Evolutionary conservation across 2,888 invertebrate genomes (phyloP).

Genomic region (Morpho achilles): DNA sequence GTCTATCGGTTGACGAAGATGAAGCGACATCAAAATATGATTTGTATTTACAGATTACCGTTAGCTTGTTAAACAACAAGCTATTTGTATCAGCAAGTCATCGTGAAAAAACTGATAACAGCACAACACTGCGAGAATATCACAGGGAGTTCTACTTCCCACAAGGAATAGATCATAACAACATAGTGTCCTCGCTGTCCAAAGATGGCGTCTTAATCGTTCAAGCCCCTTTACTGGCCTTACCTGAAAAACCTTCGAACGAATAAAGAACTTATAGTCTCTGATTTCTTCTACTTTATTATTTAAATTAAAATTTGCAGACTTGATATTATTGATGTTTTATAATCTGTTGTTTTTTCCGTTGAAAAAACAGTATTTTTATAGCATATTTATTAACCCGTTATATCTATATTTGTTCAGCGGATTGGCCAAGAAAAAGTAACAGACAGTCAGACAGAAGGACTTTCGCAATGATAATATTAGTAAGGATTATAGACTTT

Average conservation of each 20-base stretch:
- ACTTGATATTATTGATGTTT: background rate
- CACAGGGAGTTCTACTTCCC: slow-evolving; percentile 95
- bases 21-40: background rate
- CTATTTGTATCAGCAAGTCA: slow-evolving; percentile 93
- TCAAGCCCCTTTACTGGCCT: slow-evolving; percentile 70
- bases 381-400: no score
- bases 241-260: slow-evolving; percentile 2
- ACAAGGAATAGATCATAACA: slow-evolving; percentile 92
- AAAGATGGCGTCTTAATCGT: slow-evolving; percentile 96
- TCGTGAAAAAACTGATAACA: slow-evolving; percentile 93
- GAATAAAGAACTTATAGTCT: background rate
- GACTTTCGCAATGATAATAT: no score
- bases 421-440: no score
- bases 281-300: background rate
- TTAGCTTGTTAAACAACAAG: slow-evolving; percentile 38
- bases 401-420: no score
- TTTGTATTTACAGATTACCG: slow-evolving; percentile 38
- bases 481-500: background rate
- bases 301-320: background rate
- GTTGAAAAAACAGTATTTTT: no score
- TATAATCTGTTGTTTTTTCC: no score
- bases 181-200: slow-evolving; percentile 91
- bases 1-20: no score
- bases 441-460: no score
- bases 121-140: slow-evolving; percentile 94